phyloP scores from a whole-genome alignment of 2,888 invertebrate genomes.

The Gnatocerus cornutus region DNA sequence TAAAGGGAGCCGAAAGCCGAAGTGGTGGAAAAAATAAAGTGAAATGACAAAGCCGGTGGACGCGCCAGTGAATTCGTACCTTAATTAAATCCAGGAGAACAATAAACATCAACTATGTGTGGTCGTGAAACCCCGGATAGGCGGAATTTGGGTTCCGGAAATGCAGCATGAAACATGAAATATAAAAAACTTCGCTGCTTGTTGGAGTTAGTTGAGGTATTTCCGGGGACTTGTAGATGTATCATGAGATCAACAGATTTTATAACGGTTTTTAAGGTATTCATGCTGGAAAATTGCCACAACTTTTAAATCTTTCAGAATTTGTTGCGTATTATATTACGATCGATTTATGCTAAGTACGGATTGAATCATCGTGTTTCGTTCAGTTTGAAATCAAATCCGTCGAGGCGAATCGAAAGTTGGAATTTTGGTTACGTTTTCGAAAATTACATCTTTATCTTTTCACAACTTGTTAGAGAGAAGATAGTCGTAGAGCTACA shows the following conservation, averaged over 20 bases:
- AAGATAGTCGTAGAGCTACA: too few species aligned
- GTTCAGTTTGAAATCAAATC: not conserved
- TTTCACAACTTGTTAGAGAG: too few species aligned
- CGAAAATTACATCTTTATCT: too few species aligned
- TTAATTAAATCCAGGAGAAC: conserved; percentile 32
- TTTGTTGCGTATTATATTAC: not conserved
- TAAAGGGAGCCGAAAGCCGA: conserved; percentile 15
- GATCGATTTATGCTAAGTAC: not conserved
- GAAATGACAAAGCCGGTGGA: conserved; percentile 20
- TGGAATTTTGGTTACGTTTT: not conserved
- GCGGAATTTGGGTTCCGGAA: conserved; percentile 2
- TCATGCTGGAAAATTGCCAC: not conserved
- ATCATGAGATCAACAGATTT: not conserved
- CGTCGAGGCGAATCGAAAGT: not conserved
- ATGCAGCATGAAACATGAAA: conserved; percentile 1
- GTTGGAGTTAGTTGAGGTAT: not conserved
- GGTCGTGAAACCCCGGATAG: not conserved
- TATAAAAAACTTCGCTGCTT: not conserved
- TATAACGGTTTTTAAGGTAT: too few species aligned
- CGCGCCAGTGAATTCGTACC: conserved; percentile 21
- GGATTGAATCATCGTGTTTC: conserved; percentile 2
- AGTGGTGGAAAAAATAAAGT: conserved; percentile 12
- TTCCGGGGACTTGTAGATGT: conserved; percentile 21
- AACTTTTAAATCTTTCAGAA: conserved; percentile 4
- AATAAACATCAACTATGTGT: conserved; percentile 31